Base-by-base conservation (phyloP, 1,140 invertebrate species). In the Drosophila watanabei region DNA sequence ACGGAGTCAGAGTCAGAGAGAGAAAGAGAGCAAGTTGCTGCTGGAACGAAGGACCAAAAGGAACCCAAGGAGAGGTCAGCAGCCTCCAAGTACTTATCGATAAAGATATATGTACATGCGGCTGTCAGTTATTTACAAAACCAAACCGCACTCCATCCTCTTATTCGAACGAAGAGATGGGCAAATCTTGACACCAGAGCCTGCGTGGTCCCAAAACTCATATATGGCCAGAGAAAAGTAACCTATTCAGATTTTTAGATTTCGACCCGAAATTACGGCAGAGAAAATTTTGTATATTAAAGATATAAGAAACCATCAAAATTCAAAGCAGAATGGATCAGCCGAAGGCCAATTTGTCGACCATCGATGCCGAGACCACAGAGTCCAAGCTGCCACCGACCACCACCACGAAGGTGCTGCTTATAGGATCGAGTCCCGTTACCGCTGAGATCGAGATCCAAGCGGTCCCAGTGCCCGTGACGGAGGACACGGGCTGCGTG, bases 41-140 rank as follows among this genome's bases (percentile, higher is more conserved):
- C 24, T 24, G 24, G 24, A 24, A 24, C 24, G 7, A 11, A 14
- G 14, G 32, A n/a, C 11, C 7, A 39, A 6, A 16, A 70, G 14
- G 16, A 10, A 33, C 9, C 20, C 46, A 35, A 16, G 10, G 32
- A 71, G 68, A 80, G 84, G 84, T 88, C 84, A 88, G 28, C 20
- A 30, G 39, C 35, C 39, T 35, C 48, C 28, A 49, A 39, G 35
- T 43, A 62, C 43, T 43, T 37, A 46, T 65, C 37, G 11, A 43
- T 45, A 4, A 9, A 28, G n/a, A 18, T 13, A 45, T 18, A 11
- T 52, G 7, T 9, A 18, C 5, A 11, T 2, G 18, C 5, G 11
- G 24, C 24, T 24, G 24, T n/a, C n/a, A n/a, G n/a, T n/a, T n/a
- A n/a, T n/a, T n/a, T n/a, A n/a, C n/a, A n/a, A n/a, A n/a, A n/a